Evolutionary conservation across 2,797 vertebrate genomes (phyloP), one percentile per base, ranked within the genome.

Genomic region (Sorex maritimensis): DNA sequence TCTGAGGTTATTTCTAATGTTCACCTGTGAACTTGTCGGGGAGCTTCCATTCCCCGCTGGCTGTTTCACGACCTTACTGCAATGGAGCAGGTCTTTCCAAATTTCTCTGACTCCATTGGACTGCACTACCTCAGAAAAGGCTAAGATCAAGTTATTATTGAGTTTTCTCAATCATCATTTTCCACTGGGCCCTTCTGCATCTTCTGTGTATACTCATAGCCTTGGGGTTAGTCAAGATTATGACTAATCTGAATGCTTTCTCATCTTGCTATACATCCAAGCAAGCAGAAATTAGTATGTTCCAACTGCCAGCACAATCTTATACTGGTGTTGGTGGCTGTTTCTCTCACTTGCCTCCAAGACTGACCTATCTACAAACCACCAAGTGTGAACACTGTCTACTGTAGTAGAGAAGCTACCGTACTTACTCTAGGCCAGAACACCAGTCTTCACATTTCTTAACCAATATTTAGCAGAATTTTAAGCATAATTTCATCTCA

Each of bases 401-500:
- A 2, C 24, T 65, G 7, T 26, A 11, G 23, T 13, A 28, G 44
- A 81, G 41, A 71, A 65, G 52, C 9, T 88, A 52, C 49, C 7
- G 49, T 52, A 52, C 49, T 52, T 52, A 52, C 49, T 52, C 49
- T 52, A 52, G 10, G 49, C 13, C 49, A 11, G 10, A 52, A 52
- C 13, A 11, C 49, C 49, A 52, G 49, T 52, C 49, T 44, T 13
- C 28, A 8, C 34, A 30, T 30, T 74, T 74, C 49, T n/a, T 58
- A 28, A 52, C 7, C 87, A 63, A 1, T 1, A n/a, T 58, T 46
- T 61, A 87, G 61, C 21, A 34, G 30, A 21, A 14, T 44, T 58
- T 88, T 41, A 79, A 82, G 23, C 21, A 78, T 23, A 93, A 79
- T 41, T n/a, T 82, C 61, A 52, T 23, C 46, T 86, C 41, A 49